These are phyloP conservation scores for Heliconius hortense DNA, from an alignment of 2,888 invertebrate genomes.

Conservation along the genomic window DNA sequence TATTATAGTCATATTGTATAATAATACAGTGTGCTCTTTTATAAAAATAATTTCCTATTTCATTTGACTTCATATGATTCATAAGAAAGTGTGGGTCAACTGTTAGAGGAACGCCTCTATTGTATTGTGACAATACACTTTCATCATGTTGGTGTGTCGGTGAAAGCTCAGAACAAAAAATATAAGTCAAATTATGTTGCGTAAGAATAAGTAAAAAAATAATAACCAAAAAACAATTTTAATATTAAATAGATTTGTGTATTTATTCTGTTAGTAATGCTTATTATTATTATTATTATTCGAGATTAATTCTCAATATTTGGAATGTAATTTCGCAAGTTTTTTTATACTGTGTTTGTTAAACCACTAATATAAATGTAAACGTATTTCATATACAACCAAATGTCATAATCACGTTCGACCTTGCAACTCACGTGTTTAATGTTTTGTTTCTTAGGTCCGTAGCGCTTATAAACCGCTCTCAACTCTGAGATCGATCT, in stretches of 20 bases:
- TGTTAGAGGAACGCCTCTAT: constrained; percentile 59
- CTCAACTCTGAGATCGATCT: no score
- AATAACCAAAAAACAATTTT: neutral
- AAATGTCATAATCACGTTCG: constrained; percentile 7
- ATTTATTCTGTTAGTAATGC: neutral
- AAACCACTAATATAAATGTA: neutral
- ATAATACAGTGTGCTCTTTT: neutral
- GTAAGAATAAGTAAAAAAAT: neutral
- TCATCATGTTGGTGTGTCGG: constrained; percentile 65
- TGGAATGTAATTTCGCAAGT: neutral
- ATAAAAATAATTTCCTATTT: neutral
- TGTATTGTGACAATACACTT: constrained; percentile 63
- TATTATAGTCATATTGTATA: constrained; percentile 7
- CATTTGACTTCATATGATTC: constrained; percentile 26
- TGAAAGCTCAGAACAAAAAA: constrained; percentile 60
- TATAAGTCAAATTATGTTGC: constrained; percentile 24
- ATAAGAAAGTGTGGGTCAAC: constrained; percentile 41
- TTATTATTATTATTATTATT: neutral
- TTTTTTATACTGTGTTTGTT: neutral
- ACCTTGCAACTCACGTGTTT: constrained; percentile 44
- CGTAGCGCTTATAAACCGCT: no score
- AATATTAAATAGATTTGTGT: neutral
- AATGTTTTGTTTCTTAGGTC: constrained; percentile 32
- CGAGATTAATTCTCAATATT: neutral
- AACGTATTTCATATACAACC: neutral